These are phyloP conservation scores for Erinaceus europaeus DNA, from an alignment of 2,113 vertebrate species.

Conservation along the genomic window DNA sequence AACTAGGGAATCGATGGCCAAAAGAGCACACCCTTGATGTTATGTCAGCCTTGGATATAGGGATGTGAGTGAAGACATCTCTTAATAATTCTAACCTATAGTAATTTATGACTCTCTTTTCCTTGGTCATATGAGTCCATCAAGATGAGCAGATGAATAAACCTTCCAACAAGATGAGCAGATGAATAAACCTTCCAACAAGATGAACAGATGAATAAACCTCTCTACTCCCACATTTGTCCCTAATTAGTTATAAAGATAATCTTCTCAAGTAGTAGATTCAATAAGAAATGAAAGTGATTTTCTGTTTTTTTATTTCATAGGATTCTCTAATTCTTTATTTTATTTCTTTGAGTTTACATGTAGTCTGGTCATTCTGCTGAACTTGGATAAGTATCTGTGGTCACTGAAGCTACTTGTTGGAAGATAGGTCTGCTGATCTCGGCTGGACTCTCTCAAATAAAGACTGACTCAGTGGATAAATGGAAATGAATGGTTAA, in stretches of 20 bases:
- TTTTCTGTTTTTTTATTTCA: too few species aligned
- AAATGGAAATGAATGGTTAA: too few species aligned
- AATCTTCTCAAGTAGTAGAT: too few species aligned
- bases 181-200: too few species aligned
- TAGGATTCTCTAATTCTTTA: too few species aligned
- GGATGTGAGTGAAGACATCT: background rate
- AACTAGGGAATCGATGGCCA: background rate
- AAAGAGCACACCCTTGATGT: background rate
- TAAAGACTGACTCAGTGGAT: too few species aligned
- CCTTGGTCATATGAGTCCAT: background rate
- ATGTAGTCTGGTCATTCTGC: background rate
- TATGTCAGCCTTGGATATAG: background rate
- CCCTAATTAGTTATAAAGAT: too few species aligned
- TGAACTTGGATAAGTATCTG: background rate
- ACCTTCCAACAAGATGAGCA: too few species aligned
- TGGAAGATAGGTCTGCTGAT: background rate
- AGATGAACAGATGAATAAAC: too few species aligned
- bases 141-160: too few species aligned
- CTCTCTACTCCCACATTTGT: too few species aligned
- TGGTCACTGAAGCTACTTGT: background rate
- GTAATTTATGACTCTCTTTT: background rate
- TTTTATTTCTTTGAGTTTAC: background rate
- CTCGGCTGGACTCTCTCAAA: background rate
- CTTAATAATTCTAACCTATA: background rate
- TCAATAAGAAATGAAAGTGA: too few species aligned